Conservation (phyloP, 2,113 vertebrate species). For the Larimichthys polyactis region DNA sequence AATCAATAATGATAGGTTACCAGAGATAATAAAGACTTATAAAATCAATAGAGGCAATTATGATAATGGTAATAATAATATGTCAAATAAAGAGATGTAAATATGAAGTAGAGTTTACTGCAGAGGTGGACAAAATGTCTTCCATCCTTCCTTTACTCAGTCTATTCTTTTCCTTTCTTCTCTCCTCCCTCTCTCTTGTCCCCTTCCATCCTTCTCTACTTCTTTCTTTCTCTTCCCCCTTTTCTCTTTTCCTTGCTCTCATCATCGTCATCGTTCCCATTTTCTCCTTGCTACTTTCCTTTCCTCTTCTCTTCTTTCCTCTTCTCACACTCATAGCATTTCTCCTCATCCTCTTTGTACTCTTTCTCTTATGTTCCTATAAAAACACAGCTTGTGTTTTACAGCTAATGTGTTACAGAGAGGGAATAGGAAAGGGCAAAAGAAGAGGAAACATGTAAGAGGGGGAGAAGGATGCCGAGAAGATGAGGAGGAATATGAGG, state of each 20-base stretch:
- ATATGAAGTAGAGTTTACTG: not conserved
- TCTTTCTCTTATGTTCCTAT: not conserved
- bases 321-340: not conserved
- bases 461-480: not conserved
- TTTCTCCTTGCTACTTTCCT: not conserved
- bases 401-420: not conserved
- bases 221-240: not conserved
- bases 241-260: not conserved
- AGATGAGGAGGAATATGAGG: not conserved
- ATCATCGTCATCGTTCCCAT: not conserved
- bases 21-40: slow-evolving; percentile 46
- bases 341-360: not conserved
- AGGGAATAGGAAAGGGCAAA: not conserved
- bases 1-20: slow-evolving; percentile 48
- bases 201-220: not conserved
- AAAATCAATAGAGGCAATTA: slow-evolving; percentile 60
- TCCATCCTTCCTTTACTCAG: not conserved
- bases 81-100: slow-evolving; percentile 20
- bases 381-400: not conserved
- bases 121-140: slow-evolving; percentile 16
- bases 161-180: not conserved
- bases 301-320: not conserved
- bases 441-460: not conserved
- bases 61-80: slow-evolving; percentile 38
- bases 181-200: not conserved